These are phyloP conservation scores for Platichthys stellatus DNA, from an alignment of 2,113 vertebrate species.

Conservation along the genomic window DNA sequence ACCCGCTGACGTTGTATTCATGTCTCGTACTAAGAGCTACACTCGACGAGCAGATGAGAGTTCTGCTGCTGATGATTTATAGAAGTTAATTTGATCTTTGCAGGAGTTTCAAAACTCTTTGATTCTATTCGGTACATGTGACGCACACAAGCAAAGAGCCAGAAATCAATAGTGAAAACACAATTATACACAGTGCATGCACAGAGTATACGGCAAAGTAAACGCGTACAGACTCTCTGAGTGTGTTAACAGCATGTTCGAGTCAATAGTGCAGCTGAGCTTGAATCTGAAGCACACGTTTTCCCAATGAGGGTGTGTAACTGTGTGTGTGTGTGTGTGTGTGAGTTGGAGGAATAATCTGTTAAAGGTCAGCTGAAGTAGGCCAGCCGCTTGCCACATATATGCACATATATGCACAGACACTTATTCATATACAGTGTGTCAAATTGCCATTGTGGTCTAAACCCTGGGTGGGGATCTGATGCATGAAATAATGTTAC, in stretches of 20 bases:
- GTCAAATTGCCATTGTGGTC: neutral
- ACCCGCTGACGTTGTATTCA: neutral
- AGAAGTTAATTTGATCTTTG: neutral
- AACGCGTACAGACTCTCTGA: neutral
- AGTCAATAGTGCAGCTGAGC: too few relatives aligned
- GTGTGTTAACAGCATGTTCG: neutral
- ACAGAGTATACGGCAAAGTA: neutral
- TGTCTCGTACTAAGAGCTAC: neutral
- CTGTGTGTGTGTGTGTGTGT: neutral
- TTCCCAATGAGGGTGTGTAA: neutral
- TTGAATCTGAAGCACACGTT: neutral
- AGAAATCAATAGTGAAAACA: neutral
- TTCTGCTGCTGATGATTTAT: neutral
- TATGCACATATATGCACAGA: neutral
- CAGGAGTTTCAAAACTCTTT: neutral
- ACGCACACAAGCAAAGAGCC: neutral
- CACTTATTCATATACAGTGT: neutral
- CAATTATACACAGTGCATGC: neutral
- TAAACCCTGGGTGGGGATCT: neutral
- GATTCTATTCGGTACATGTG: neutral
- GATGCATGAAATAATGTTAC: neutral
- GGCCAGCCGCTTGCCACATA: slow-evolving; percentile 5
- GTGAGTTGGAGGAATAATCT: slow-evolving; percentile 15
- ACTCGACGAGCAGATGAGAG: neutral
- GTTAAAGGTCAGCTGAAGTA: slow-evolving; percentile 27